Evolutionary conservation across 2,113 vertebrate genomes (phyloP).

Genomic region (Pampusana beccarii): DNA sequence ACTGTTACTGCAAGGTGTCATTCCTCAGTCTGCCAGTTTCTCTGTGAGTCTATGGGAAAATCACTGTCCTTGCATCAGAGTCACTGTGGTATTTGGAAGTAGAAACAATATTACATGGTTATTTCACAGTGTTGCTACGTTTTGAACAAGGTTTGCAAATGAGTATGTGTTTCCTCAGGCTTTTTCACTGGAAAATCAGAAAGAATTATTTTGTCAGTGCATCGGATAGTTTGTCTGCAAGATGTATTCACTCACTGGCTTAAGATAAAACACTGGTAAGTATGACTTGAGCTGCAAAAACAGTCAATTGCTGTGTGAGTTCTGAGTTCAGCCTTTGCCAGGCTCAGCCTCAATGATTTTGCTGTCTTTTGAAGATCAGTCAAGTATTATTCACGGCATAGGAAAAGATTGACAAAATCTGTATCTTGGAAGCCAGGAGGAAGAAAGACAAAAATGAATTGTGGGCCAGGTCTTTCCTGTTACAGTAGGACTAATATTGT

Average conservation of each 20-base stretch:
- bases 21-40: not conserved
- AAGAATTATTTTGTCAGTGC: not conserved
- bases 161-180: not conserved
- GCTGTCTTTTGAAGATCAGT: constrained; percentile 14
- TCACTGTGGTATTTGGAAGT: not conserved
- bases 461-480: not conserved
- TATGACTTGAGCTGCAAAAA: not conserved
- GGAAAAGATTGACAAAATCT: constrained; percentile 16
- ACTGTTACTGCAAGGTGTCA: not conserved
- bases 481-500: not conserved
- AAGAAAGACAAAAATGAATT: constrained; percentile 25
- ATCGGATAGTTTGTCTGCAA: not conserved
- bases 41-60: not conserved
- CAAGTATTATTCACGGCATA: not conserved
- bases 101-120: not conserved
- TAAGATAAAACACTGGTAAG: not conserved
- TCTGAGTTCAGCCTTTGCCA: not conserved
- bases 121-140: not conserved
- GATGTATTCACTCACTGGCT: not conserved
- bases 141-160: not conserved
- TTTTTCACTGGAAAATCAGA: not conserved
- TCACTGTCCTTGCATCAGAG: not conserved
- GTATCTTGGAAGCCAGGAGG: not conserved
- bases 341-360: not conserved
- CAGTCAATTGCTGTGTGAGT: not conserved